Evolutionary conservation across 2,797 vertebrate species (phyloP).

Genomic region (Schizopygopsis malacanthus): DNA sequence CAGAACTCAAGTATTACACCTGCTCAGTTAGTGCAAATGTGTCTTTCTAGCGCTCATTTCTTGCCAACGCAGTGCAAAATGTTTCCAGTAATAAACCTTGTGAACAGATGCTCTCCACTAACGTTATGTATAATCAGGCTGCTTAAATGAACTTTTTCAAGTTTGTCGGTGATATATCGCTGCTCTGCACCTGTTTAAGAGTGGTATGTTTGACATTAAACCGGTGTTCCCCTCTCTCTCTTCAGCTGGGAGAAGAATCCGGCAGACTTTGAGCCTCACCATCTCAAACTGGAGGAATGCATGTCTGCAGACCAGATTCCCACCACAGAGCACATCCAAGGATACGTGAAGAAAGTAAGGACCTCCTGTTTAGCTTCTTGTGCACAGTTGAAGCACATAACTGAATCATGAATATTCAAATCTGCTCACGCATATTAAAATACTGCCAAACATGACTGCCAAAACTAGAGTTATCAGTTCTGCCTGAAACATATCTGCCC

Average conservation of each 20-base stretch:
- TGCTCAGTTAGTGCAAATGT: slow-evolving; percentile 10
- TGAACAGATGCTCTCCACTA: slow-evolving; percentile 27
- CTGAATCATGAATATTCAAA: slow-evolving; percentile 13
- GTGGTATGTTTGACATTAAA: neutral
- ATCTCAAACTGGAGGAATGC: slow-evolving; percentile 90
- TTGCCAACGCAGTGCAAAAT: neutral
- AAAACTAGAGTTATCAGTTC: neutral
- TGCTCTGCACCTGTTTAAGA: slow-evolving; percentile 11
- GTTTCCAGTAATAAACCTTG: slow-evolving; percentile 30
- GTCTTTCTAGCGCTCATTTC: slow-evolving; percentile 2
- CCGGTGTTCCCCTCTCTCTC: slow-evolving; percentile 29
- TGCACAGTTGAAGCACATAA: neutral
- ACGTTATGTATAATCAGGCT: slow-evolving; percentile 12
- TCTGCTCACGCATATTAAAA: neutral
- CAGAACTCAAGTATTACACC: neutral
- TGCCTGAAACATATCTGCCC: neutral
- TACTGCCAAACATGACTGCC: neutral
- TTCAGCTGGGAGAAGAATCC: slow-evolving; percentile 85
- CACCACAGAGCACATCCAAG: slow-evolving; percentile 89
- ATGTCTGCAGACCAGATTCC: slow-evolving; percentile 84
- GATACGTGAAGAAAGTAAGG: slow-evolving; percentile 94
- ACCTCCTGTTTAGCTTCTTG: slow-evolving; percentile 1
- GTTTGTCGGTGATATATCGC: neutral
- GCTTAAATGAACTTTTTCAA: neutral
- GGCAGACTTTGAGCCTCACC: slow-evolving; percentile 77